phyloP scores from a whole-genome alignment of 1,140 invertebrate species.

The Pachypeltis micranthus region DNA sequence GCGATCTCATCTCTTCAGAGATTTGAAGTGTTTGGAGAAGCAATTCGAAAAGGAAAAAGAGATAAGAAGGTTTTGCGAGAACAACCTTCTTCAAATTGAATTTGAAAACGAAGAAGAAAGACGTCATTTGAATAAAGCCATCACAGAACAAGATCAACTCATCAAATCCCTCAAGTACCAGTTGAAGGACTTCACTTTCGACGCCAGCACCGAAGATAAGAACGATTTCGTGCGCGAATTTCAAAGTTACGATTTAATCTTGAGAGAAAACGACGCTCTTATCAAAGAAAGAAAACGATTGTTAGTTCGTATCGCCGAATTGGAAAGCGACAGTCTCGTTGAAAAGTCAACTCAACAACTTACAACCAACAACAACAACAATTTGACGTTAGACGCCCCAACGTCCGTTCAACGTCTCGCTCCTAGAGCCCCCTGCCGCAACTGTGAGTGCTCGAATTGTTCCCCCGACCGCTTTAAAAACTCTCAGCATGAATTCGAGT shows the following conservation, averaged over 20 bases:
- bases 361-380: no score
- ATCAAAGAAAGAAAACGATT: background rate
- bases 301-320: background rate
- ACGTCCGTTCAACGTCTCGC: no score
- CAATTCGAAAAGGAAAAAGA: constrained; percentile 18
- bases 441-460: background rate
- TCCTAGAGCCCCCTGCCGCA: background rate
- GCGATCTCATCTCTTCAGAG: constrained; percentile 4
- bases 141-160: constrained; percentile 12
- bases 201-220: background rate
- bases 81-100: constrained; percentile 15
- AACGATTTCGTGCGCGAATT: background rate
- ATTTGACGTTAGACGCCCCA: no score
- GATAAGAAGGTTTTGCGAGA: constrained; percentile 9
- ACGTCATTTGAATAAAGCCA: background rate
- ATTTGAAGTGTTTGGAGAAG: constrained; percentile 14
- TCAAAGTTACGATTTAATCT: constrained; percentile 1
- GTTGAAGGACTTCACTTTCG: background rate
- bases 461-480: background rate
- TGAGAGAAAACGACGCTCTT: constrained; percentile 9
- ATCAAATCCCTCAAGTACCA: constrained; percentile 4
- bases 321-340: background rate
- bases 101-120: constrained; percentile 16
- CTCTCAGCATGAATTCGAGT: background rate
- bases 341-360: no score